Base-by-base conservation (phyloP, 2,113 vertebrate genomes). In the Sminthopsis crassicaudata region DNA sequence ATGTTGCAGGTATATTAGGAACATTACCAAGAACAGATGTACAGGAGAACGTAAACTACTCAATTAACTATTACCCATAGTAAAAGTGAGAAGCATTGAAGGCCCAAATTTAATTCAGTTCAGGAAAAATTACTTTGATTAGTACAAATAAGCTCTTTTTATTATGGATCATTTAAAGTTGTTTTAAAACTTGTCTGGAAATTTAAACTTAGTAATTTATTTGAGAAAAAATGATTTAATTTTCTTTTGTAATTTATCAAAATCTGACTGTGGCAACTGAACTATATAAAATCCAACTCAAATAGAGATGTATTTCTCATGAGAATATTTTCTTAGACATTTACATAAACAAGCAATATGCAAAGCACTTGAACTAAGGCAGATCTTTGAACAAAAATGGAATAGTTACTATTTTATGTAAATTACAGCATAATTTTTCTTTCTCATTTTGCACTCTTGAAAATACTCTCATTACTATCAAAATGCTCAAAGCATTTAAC, bases 401-500 rank as follows among this genome's bases (percentile, higher is more conserved):
- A 97, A 92, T 95, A 95, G 91, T 96, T 97, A 94, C 23, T 95
- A 5, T 96, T 92, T 95, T 89, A 97, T 46, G 52, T 16, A 97
- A 97, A 92, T 0, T 0, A 22, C 90, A 42, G 19, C 84, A 3
- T 88, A 92, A 90, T 48, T 90, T 84, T 55, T 1, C n/a, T 0
- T 84, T 60, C 1, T 92, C 30, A 92, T 95, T 91, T 50, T 84
- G 52, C 24, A 95, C 2, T 94, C 89, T 96, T 97, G 60, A 96
- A 95, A 97, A 95, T 84, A 50, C 23, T 92, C 76, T 96, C 25
- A 95, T 93, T 97, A 94, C 23, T 96, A 88, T 93, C 50, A 96
- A 94, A 97, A 96, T 46, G 14, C 50, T 97, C 94, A 57, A 93
- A 94, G 11, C 93, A 93, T 92, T 98, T 98, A 97, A 97, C 46